phyloP scores from a whole-genome alignment of 2,888 invertebrate species.

The Drosophila anceps region DNA sequence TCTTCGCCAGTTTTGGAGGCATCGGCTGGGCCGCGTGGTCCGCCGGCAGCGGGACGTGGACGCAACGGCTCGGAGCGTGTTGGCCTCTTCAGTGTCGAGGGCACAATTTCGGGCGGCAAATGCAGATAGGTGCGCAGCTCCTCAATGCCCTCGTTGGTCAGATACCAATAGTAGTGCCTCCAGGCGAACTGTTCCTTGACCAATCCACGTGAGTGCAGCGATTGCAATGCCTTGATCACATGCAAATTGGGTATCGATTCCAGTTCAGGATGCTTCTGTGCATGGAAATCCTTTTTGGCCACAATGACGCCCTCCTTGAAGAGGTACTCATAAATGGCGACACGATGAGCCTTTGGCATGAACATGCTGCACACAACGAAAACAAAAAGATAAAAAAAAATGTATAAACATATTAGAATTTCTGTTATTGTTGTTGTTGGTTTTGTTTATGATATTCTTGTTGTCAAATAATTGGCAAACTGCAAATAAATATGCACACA shows the following conservation, averaged over 20 bases:
- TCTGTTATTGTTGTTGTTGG: conserved; percentile 46
- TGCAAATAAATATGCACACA: conserved; percentile 45
- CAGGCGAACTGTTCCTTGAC: conserved; percentile 99
- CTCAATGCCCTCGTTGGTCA: conserved; percentile 99
- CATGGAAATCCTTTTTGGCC: conserved; percentile 99
- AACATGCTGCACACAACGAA: conserved; percentile 92
- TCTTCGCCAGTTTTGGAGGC: conserved; percentile 92
- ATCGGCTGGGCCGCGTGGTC: conserved; percentile 88
- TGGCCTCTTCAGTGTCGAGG: conserved; percentile 97
- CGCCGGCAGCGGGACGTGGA: conserved; percentile 89
- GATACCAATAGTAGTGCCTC: conserved; percentile 99
- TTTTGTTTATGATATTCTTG: conserved; percentile 34
- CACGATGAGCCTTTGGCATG: conserved; percentile 99
- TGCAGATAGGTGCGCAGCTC: conserved; percentile 98
- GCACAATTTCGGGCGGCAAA: conserved; percentile 99
- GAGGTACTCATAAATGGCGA: conserved; percentile 98
- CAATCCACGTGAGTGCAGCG: conserved; percentile 97
- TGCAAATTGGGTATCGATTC: conserved; percentile 98
- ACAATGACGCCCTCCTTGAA: conserved; percentile 99
- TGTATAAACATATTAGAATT: conserved; percentile 42
- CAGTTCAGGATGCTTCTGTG: conserved; percentile 98
- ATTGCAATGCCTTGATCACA: conserved; percentile 99
- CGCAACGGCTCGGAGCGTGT: conserved; percentile 94
- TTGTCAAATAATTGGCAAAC: conserved; percentile 33
- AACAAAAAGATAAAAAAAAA: conserved; percentile 51